Conservation (phyloP, 2,113 vertebrate species). For the Echinops telfairi region DNA sequence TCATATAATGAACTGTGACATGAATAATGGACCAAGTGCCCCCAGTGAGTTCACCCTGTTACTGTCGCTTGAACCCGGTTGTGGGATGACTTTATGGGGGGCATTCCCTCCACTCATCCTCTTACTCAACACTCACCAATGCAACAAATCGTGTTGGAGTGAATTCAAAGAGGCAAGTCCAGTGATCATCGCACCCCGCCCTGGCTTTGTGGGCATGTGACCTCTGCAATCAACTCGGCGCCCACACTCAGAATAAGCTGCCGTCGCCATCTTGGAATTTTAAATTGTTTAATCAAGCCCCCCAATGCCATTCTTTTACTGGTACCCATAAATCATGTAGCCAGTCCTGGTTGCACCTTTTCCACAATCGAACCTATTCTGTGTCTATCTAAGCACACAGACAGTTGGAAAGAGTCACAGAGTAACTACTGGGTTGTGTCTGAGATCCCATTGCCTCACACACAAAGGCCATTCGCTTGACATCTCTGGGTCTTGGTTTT, state of each 20-base stretch:
- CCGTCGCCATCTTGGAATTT: neutral
- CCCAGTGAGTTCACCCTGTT: too few species aligned
- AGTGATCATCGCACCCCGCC: neutral
- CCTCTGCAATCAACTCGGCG: neutral
- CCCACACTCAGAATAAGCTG: neutral
- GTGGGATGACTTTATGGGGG: slow-evolving; percentile 8
- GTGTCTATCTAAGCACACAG: neutral
- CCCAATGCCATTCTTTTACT: neutral
- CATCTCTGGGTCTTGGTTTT: slow-evolving; percentile 9
- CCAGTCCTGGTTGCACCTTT: neutral
- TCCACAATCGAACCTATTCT: neutral
- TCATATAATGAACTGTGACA: neutral
- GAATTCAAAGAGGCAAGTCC: neutral
- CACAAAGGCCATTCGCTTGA: neutral
- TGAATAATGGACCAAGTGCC: neutral
- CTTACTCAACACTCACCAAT: neutral
- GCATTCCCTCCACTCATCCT: neutral
- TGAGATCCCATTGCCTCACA: neutral
- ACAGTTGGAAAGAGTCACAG: neutral
- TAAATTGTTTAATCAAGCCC: neutral
- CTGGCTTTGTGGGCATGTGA: neutral
- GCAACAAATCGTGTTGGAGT: neutral
- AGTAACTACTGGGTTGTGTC: neutral
- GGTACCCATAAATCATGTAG: neutral
- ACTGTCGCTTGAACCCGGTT: neutral